Percentiles rank a stretch among this genome's conserved stretches.
Conservation (phyloP, 2,797 vertebrate genomes). For the Scolopax bukidnonensis region DNA sequence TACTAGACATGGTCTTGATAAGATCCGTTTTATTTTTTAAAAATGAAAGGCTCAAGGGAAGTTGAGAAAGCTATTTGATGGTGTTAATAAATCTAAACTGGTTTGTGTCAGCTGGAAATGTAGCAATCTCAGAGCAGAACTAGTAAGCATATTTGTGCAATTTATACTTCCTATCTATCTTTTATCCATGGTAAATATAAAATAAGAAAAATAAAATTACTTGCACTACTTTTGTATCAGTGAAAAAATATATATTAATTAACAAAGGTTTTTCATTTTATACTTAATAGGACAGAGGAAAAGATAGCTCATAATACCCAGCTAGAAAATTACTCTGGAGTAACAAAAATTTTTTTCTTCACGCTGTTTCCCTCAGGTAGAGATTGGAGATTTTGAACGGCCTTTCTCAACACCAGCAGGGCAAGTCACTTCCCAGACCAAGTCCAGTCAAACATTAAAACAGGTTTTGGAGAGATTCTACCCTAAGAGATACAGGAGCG, state of each 20-base stretch:
- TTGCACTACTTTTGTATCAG: not conserved
- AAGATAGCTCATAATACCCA: not conserved
- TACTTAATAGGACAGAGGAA: not conserved
- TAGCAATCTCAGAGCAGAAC: not conserved
- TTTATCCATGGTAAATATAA: not conserved
- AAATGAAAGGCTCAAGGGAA: not conserved
- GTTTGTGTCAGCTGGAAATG: not conserved
- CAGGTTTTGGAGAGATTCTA: slow-evolving; percentile 95
- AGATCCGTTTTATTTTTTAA: not conserved
- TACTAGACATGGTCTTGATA: not conserved
- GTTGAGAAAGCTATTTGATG: not conserved
- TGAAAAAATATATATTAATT: not conserved
- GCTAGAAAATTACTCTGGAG: not conserved
- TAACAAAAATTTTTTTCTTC: not conserved
- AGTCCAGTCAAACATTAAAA: slow-evolving; percentile 90
- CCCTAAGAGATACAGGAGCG: slow-evolving; percentile 90
- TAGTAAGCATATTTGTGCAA: not conserved
- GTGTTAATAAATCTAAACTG: not conserved
- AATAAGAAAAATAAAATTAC: not conserved
- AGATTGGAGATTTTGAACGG: slow-evolving; percentile 94
- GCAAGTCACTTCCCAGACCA: slow-evolving; percentile 83
- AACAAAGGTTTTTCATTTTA: not conserved
- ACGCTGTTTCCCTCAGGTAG: slow-evolving; percentile 80
- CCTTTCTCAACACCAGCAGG: slow-evolving; percentile 86
- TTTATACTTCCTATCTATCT: not conserved